These are phyloP conservation scores for Ictalurus punctatus DNA, from an alignment of 2,113 vertebrate genomes.

Conservation along the genomic window DNA sequence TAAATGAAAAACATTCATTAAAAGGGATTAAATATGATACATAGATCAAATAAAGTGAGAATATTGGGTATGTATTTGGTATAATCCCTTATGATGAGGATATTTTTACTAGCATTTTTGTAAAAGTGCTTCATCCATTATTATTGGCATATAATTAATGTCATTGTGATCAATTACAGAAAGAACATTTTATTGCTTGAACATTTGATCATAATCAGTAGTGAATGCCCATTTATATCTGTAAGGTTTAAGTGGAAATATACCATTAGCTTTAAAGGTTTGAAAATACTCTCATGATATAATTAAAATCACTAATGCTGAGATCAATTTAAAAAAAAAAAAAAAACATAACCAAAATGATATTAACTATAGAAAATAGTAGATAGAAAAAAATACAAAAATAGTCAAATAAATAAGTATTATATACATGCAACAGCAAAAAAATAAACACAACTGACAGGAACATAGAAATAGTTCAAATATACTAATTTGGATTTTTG, in stretches of 20 bases:
- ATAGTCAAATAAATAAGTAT: constrained; percentile 37
- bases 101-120: not conserved
- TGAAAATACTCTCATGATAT: constrained; percentile 49
- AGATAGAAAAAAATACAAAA: constrained; percentile 38
- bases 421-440: constrained; percentile 17
- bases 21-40: not conserved
- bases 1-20: not conserved
- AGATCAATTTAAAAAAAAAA: constrained; percentile 54
- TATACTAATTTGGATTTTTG: constrained; percentile 24
- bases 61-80: not conserved
- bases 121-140: not conserved
- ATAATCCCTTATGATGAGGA: not conserved
- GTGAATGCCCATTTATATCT: not conserved
- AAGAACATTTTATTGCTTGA: not conserved
- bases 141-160: not conserved
- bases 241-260: not conserved
- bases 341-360: not conserved
- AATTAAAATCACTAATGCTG: constrained; percentile 52
- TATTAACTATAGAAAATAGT: constrained; percentile 46
- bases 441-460: constrained; percentile 28
- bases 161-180: not conserved
- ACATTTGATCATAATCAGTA: not conserved
- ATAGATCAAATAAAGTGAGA: not conserved
- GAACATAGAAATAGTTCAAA: constrained; percentile 9
- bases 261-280: constrained; percentile 33